Evolutionary conservation across 1,140 invertebrate genomes (phyloP), one percentile per base, ranked within the genome.

Genomic region (Drosophila dunni): DNA sequence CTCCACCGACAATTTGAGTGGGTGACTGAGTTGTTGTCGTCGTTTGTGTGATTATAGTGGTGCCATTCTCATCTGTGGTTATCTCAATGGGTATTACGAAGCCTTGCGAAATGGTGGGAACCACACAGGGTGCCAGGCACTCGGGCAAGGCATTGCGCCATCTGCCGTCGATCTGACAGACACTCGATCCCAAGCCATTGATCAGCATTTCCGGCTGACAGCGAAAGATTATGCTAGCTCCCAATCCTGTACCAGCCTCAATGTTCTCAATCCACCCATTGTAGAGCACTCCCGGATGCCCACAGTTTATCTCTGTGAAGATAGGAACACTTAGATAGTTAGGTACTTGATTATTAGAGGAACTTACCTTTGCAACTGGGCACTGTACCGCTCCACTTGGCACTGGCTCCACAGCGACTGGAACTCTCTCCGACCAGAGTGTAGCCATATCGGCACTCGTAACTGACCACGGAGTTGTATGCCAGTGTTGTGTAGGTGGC

Each of bases 231-330:
- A 99, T 96, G 42, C 97, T 97, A 0, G 97, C 96, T 0, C 98
- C 98, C 20, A 98, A 94, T 0, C 96, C 97, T 6, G 97, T 98
- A 17, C 97, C 97, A 10, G 95, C 94, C 77, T 97, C 97, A 56
- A 97, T 97, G 81, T 98, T 98, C 92, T 99, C 97, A 63, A 99
- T 94, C 96, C 98, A 99, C 7, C 98, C 98, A 91, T 99, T 99
- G 94, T 97, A 97, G 1, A 99, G 93, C 17, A 95, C 94, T 4
- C 97, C 97, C 0, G 98, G 97, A 78, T 96, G 95, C 1, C 97
- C 97, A 92, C 98, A 99, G 93, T 98, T 97, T 82, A 99, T 99
- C 93, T 99, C 98, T 92, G 54, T 96, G 89, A 58, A 13, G 7
- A 9, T 7, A 54, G 8, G 3, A 36, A 7, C 33, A 40, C 0